Percentiles rank a stretch among this genome's conserved stretches.
Evolutionary conservation across 2,113 vertebrate genomes (phyloP).

Genomic region (Bubo scandiacus): DNA sequence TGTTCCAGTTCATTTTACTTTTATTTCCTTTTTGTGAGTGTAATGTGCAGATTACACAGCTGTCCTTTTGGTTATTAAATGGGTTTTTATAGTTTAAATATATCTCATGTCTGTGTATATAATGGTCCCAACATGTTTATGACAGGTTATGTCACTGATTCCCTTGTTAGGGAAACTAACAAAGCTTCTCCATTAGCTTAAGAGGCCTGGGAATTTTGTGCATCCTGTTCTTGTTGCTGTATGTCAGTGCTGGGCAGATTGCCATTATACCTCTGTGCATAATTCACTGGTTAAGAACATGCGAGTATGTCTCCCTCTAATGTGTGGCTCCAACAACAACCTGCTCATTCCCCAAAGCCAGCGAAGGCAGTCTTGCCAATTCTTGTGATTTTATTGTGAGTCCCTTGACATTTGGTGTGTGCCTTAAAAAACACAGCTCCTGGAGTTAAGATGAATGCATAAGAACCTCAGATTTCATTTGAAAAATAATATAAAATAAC

Average conservation of each 20-base stretch:
- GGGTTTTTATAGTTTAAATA: conserved; percentile 40
- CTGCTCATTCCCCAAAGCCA: conserved; percentile 56
- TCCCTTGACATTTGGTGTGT: conserved; percentile 52
- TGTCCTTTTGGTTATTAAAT: conserved; percentile 58
- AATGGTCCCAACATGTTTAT: conserved; percentile 52
- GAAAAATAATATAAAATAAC: conserved; percentile 45
- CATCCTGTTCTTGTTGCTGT: conserved; percentile 64
- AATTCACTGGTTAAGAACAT: conserved; percentile 48
- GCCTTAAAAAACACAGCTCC: conserved; percentile 61
- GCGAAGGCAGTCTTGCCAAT: conserved; percentile 4
- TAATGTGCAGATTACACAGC: conserved; percentile 19
- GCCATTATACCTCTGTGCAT: conserved; percentile 50
- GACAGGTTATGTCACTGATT: conserved; percentile 63
- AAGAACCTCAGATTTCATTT: conserved; percentile 46
- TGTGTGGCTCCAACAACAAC: conserved; percentile 62
- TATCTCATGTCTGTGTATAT: conserved; percentile 1
- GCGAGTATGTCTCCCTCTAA: conserved; percentile 54
- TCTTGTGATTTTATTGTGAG: conserved; percentile 58
- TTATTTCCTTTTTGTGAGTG: conserved; percentile 60
- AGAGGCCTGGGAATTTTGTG: conserved; percentile 65
- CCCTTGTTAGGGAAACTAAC: conserved; percentile 37
- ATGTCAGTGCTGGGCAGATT: conserved; percentile 55
- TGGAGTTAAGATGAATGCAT: conserved; percentile 46
- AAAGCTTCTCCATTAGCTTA: conserved; percentile 46
- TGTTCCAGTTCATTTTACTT: conserved; percentile 28